These are phyloP conservation scores for Punctoribates punctum DNA, from an alignment of 2,888 invertebrate species.

Conservation along the genomic window DNA sequence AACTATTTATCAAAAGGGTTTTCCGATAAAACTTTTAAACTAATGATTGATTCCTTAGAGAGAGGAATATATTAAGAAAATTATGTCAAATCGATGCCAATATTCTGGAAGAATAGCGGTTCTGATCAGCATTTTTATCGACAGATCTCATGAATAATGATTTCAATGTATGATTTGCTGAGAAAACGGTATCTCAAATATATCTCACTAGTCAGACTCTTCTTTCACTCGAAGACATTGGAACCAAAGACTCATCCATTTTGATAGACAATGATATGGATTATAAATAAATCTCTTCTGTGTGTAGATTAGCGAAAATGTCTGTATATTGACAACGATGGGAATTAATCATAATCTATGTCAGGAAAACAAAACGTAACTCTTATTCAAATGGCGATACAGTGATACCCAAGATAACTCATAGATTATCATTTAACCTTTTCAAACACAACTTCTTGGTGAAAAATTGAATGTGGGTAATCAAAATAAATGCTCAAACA, in stretches of 20 bases:
- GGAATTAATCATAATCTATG: constrained; percentile 10
- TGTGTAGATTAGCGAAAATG: constrained; percentile 11
- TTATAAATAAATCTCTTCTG: constrained; percentile 11
- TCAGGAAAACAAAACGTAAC: neutral
- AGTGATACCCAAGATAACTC: too few relatives aligned
- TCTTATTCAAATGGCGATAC: neutral
- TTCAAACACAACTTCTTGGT: too few relatives aligned
- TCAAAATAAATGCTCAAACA: too few relatives aligned
- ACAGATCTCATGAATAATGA: neutral
- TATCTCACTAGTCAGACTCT: too few relatives aligned
- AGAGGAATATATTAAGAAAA: too few relatives aligned
- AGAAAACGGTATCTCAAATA: neutral
- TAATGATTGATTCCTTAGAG: too few relatives aligned
- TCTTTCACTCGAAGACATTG: neutral
- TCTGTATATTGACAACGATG: neutral
- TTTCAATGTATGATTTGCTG: constrained; percentile 1
- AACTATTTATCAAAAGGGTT: neutral
- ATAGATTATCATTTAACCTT: too few relatives aligned
- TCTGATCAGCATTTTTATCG: constrained; percentile 1
- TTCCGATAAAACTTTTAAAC: neutral
- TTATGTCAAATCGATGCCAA: too few relatives aligned
- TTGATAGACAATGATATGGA: constrained; percentile 19
- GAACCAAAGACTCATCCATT: constrained; percentile 6
- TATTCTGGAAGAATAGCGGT: too few relatives aligned
- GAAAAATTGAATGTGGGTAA: too few relatives aligned